A percentile compares a stretch with the other conserved stretches of the same genome.
These are phyloP conservation scores for Takifugu ocellatus DNA, from an alignment of 2,797 vertebrate genomes.

Conservation along the genomic window DNA sequence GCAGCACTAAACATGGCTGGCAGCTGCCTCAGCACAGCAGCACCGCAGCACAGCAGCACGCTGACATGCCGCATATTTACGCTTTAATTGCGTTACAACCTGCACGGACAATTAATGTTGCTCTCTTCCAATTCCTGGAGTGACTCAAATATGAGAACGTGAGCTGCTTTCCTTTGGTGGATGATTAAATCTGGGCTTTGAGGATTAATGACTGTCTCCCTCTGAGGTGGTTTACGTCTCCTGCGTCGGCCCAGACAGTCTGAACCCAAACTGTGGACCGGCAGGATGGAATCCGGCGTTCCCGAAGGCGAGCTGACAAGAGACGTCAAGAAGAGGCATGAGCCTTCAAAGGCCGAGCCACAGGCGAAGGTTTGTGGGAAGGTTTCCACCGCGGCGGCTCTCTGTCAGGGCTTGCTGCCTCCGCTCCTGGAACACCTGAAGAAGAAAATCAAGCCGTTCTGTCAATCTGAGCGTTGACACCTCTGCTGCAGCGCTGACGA, in stretches of 20 bases:
- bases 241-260: constrained; percentile 57
- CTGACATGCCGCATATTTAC: constrained; percentile 67
- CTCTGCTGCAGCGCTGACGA: constrained; percentile 7
- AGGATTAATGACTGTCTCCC: constrained; percentile 50
- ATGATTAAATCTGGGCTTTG: constrained; percentile 21
- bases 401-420: constrained; percentile 79
- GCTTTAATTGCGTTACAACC: constrained; percentile 68
- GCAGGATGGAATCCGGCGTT: constrained; percentile 65
- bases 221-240: constrained; percentile 51
- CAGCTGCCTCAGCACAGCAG: constrained; percentile 69
- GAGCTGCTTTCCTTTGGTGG: neutral
- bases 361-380: constrained; percentile 72
- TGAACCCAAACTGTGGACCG: constrained; percentile 57
- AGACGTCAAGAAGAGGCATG: constrained; percentile 78
- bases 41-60: constrained; percentile 23
- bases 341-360: constrained; percentile 72
- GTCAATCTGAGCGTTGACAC: constrained; percentile 37
- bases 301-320: constrained; percentile 74
- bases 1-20: constrained; percentile 75
- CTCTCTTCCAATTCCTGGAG: constrained; percentile 69
- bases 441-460: constrained; percentile 48
- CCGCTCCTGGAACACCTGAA: constrained; percentile 55
- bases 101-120: constrained; percentile 72
- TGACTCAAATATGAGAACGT: constrained; percentile 64
- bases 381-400: constrained; percentile 67